Percentiles rank a stretch among this genome's conserved stretches.
phyloP scores from a whole-genome alignment of 1,140 invertebrate genomes.

The roundworm (Caenorhabditis elegans) region WBcel235 BX284602.5:114001-114500 shows the following conservation, averaged over 20 bases:
- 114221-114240: slow-evolving; percentile 49
- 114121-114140: slow-evolving; percentile 35
- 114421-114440: background rate
- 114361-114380: background rate
- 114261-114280: slow-evolving; percentile 38
- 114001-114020: slow-evolving; percentile 53
- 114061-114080: slow-evolving; percentile 50
- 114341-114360: background rate
- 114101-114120: slow-evolving; percentile 50
- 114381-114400: no score
- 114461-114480: background rate
- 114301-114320: background rate
- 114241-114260: slow-evolving; percentile 49
- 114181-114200: slow-evolving; percentile 49
- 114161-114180: slow-evolving; percentile 50
- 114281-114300: slow-evolving; percentile 26
- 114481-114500: slow-evolving; percentile 79
- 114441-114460: background rate
- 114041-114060: slow-evolving; percentile 54
- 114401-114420: background rate
- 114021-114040: slow-evolving; percentile 50
- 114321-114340: background rate
- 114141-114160: no score
- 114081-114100: slow-evolving; percentile 54
- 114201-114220: slow-evolving; percentile 46